Base-by-base conservation (phyloP, 2,113 vertebrate species). In the Passer montanus region DNA sequence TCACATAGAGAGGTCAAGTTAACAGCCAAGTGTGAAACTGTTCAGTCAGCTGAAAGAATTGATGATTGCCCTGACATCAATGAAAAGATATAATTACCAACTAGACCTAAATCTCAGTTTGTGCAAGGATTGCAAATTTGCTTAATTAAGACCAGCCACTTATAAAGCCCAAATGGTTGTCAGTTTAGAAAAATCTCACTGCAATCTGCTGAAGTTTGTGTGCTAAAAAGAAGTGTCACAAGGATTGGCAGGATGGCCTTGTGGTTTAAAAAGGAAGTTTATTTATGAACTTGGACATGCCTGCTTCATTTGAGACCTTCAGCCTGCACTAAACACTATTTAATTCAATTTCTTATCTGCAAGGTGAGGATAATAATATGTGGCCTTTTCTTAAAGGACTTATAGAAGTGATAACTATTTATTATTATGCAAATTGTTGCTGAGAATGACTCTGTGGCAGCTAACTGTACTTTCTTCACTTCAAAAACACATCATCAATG, bases 91-190 rank as follows among this genome's bases (percentile, higher is more conserved):
- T 26, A 93, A 89, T 76, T 87, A 58, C 70, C 58, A 79, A 37
- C 62, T 49, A 87, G 60, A 27, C 69, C 73, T 68, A 87, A 78
- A 89, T 52, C 69, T 81, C 76, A 84, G 31, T 76, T 91, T 87
- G 77, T 58, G 58, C 44, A 82, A 73, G 44, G 87, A 75, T 20
- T 82, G 41, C 20, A 78, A 64, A 95, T 94, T 78, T 73, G n/a
- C 74, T 60, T 92, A 89, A 89, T 95, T 84, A 89, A 89, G 53
- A 69, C 79, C 50, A 92, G 62, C 50, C 68, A 81, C 86, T 30
- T 35, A 59, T 31, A 90, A 89, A 93, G 69, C 21, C 67, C 87
- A 91, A 96, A 90, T 35, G 58, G 63, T 47, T 93, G 81, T 68
- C 75, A 87, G 26, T 73, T 81, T 31, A 58, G 62, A 94, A 89